phyloP scores from a whole-genome alignment of 2,888 invertebrate species.

The Choristoneura rosaceana region DNA sequence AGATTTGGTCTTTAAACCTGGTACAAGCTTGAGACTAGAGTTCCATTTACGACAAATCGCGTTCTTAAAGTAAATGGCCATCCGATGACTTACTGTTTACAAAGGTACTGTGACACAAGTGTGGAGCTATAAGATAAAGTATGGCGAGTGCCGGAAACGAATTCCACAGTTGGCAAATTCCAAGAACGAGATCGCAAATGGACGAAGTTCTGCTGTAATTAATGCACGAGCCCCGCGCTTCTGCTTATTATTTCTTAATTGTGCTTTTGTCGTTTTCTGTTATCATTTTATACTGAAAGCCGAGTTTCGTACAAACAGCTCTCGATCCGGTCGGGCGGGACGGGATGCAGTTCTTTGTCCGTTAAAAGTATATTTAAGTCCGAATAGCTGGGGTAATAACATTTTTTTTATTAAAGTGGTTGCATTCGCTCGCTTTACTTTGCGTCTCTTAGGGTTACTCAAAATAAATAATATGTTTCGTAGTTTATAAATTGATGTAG shows the following conservation, averaged over 20 bases:
- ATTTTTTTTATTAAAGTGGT: neutral
- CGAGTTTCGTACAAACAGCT: constrained; percentile 3
- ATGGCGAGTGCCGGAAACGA: constrained; percentile 18
- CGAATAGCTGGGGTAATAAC: neutral
- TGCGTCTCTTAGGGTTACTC: too few species aligned
- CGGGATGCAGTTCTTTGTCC: constrained; percentile 5
- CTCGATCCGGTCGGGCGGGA: neutral
- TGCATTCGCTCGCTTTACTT: neutral
- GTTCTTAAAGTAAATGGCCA: too few species aligned
- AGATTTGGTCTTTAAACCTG: too few species aligned
- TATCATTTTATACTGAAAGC: constrained; percentile 23
- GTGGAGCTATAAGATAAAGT: constrained; percentile 6
- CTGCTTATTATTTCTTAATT: constrained; percentile 30
- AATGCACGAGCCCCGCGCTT: constrained; percentile 17
- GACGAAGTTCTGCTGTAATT: constrained; percentile 16
- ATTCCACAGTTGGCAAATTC: constrained; percentile 25
- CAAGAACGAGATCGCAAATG: constrained; percentile 26
- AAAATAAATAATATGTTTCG: too few species aligned
- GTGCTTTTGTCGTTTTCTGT: constrained; percentile 19
- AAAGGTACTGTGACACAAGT: neutral
- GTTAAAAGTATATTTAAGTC: neutral
- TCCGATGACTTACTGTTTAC: too few species aligned
- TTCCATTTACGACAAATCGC: too few species aligned
- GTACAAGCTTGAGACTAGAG: too few species aligned
- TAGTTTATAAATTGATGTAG: too few species aligned